Evolutionary conservation across 2,113 vertebrate genomes (phyloP), one percentile per base, ranked within the genome.

Genomic region (Amphilophus citrinellus): DNA sequence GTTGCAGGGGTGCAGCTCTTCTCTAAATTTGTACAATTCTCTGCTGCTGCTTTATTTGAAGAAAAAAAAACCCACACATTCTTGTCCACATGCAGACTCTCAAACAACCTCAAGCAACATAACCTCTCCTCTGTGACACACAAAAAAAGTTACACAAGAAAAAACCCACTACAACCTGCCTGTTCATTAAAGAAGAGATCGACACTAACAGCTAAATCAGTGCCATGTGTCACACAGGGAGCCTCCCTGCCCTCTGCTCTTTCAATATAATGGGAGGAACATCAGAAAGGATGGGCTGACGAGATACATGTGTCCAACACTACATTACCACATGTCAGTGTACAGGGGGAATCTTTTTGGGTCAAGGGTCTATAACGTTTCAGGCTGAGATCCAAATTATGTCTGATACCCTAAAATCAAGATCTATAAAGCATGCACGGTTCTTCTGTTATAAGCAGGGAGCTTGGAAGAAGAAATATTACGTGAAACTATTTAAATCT

Each of bases 241-340:
- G 66, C 85, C 79, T 84, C 80, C 39, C 87, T 86, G 87, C 81
- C 91, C 90, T 92, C 80, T 88, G 88, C 90, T 83, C 89, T 90
- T 92, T 86, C 87, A 93, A 90, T 90, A 91, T 87, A 86, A 81
- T 47, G 81, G 84, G 89, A 90, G 83, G 90, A 90, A 91, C 83
- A 89, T 92, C 92, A 89, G 63, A 93, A 79, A 84, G 88, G 88
- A 90, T 30, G 85, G 77, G 82, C 90, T 93, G 93, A 94, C 79
- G 75, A 93, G 85, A 93, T 57, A 85, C 90, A 94, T 61, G 87
- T 94, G 92, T 92, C 83, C 30, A 37, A 85, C 84, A 63, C 85
- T 79, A 66, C 71, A 90, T 82, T 84, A 86, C 76, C 80, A 77
- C 87, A 90, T 90, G 88, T 84, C 82, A 63, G 79, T 62, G 76